Conservation (phyloP, 1,140 invertebrate species). For the Cydia strobilella region DNA sequence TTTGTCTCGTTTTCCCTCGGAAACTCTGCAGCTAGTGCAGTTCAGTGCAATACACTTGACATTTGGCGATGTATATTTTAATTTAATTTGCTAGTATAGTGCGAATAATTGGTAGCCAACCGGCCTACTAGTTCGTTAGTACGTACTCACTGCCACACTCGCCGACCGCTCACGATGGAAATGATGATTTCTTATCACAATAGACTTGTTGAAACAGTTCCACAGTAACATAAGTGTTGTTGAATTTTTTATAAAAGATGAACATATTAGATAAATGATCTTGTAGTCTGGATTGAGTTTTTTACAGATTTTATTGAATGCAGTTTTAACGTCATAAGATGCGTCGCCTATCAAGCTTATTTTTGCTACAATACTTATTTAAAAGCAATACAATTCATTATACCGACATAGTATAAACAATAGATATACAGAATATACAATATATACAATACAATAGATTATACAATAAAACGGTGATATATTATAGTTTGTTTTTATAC, state of each 20-base stretch:
- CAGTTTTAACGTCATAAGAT: slow-evolving; percentile 50
- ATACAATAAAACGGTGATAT: slow-evolving; percentile 74
- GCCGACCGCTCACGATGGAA: slow-evolving; percentile 74
- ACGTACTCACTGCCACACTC: slow-evolving; percentile 70
- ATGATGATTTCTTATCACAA: slow-evolving; percentile 72
- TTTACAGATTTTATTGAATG: slow-evolving; percentile 77
- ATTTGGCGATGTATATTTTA: slow-evolving; percentile 49
- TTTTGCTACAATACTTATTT: slow-evolving; percentile 69
- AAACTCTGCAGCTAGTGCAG: slow-evolving; percentile 58
- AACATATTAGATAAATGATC: slow-evolving; percentile 79
- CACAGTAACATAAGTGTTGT: slow-evolving; percentile 79
- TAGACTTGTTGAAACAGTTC: slow-evolving; percentile 79
- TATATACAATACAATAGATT: slow-evolving; percentile 54
- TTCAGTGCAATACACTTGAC: slow-evolving; percentile 71
- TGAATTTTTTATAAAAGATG: slow-evolving; percentile 79
- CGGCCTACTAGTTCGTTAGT: slow-evolving; percentile 65
- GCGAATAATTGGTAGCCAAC: slow-evolving; percentile 79
- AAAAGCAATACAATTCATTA: slow-evolving; percentile 59
- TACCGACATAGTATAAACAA: slow-evolving; percentile 76
- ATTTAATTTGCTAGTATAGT: slow-evolving; percentile 36
- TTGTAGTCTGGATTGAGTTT: slow-evolving; percentile 79
- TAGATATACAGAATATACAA: slow-evolving; percentile 40
- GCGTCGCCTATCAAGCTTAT: slow-evolving; percentile 72
- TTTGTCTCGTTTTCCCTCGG: slow-evolving; percentile 53
- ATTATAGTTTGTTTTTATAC: slow-evolving; percentile 67